Evolutionary conservation across 2,797 vertebrate species (phyloP).

Genomic region (Syngnathus acus): DNA sequence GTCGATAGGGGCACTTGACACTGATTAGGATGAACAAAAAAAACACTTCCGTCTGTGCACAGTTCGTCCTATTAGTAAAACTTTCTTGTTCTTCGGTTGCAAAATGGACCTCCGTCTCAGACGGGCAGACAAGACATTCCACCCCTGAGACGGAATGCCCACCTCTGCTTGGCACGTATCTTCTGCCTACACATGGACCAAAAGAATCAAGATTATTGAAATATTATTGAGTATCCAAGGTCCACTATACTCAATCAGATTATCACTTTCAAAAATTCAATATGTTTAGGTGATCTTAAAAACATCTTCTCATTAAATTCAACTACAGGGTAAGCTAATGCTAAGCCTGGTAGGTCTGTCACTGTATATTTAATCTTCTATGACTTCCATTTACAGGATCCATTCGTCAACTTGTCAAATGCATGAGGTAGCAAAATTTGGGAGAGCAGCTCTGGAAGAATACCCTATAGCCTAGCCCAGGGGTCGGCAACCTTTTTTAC

Average conservation of each 20-base stretch:
- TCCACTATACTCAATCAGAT: background rate
- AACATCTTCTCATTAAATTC: background rate
- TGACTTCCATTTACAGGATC: background rate
- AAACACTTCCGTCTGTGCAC: too few species aligned
- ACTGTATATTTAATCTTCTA: background rate
- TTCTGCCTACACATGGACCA: background rate
- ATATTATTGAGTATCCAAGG: background rate
- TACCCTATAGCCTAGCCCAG: background rate
- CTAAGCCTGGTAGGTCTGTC: background rate
- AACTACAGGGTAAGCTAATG: background rate
- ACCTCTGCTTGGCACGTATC: background rate
- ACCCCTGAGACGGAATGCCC: background rate
- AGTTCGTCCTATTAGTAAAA: too few species aligned
- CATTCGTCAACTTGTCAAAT: conserved; percentile 4
- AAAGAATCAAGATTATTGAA: background rate
- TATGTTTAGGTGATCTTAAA: background rate
- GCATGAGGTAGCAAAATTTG: background rate
- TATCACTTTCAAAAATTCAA: background rate
- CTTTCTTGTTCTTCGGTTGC: too few species aligned
- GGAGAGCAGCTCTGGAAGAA: background rate
- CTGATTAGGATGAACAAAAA: too few species aligned
- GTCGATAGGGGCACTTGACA: too few species aligned
- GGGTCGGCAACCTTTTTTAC: too few species aligned
- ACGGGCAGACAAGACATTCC: too few species aligned
- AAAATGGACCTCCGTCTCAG: too few species aligned